A percentile compares a stretch with the other conserved stretches of the same genome.
phyloP scores from a whole-genome alignment of 2,113 vertebrate species.

The rat (Rattus norvegicus) region DNA sequence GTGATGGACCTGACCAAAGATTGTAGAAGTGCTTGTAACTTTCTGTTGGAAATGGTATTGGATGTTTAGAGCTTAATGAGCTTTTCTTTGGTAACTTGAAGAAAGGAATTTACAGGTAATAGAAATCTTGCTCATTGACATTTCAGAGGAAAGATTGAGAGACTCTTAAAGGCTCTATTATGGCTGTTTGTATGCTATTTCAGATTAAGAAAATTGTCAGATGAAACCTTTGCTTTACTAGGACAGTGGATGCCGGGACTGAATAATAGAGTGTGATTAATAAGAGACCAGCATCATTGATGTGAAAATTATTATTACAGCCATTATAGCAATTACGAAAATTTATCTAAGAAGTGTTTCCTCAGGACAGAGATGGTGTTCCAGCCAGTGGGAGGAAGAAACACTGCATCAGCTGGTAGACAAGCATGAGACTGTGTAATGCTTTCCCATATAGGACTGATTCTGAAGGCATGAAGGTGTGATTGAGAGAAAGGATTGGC shows the following conservation, averaged over 20 bases:
- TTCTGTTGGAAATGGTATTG: background rate
- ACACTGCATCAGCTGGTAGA: background rate
- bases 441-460: background rate
- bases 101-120: background rate
- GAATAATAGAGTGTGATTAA: too few species aligned
- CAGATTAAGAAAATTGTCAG: background rate
- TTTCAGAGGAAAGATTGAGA: background rate
- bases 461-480: background rate
- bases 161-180: background rate
- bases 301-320: background rate
- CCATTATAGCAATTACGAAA: background rate
- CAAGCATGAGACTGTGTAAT: background rate
- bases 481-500: background rate
- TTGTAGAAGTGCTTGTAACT: background rate
- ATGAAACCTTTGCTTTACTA: background rate
- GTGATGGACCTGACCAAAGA: background rate
- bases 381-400: background rate
- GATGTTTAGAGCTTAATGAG: too few species aligned
- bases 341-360: background rate
- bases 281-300: background rate
- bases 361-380: background rate
- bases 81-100: background rate
- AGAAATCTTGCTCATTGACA: background rate
- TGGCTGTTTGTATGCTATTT: background rate
- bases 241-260: background rate